These are phyloP conservation scores for Meloidogyne hapla DNA, from an alignment of 1,140 invertebrate species.

Conservation along the genomic window DNA sequence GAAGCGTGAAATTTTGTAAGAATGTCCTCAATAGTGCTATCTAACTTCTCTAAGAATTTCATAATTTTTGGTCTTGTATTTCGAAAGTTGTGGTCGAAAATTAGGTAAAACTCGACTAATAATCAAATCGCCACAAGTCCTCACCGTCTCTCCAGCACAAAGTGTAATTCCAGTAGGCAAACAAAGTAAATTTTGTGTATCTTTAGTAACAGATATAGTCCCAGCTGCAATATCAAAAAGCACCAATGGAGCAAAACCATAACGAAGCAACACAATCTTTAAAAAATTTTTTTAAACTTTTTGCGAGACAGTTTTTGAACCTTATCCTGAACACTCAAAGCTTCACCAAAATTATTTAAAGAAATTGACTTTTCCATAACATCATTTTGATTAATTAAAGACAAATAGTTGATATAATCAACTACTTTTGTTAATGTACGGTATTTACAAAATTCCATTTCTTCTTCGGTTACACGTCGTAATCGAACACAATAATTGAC, in stretches of 20 bases:
- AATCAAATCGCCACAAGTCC: no score
- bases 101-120: no score
- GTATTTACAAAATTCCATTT: conserved; percentile 53
- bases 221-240: conserved; percentile 51
- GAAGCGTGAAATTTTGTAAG: no score
- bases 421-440: conserved; percentile 50
- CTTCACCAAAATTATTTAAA: neutral
- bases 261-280: conserved; percentile 48
- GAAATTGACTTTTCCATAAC: neutral
- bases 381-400: conserved; percentile 12
- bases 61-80: no score
- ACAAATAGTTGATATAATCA: conserved; percentile 23
- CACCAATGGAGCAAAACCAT: conserved; percentile 49
- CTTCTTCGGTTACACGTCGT: conserved; percentile 47
- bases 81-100: no score
- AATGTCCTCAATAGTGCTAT: no score
- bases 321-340: conserved; percentile 18
- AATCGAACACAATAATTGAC: conserved; percentile 51
- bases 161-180: conserved; percentile 49
- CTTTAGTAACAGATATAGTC: conserved; percentile 38
- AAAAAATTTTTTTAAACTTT: neutral
- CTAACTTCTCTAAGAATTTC: no score
- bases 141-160: conserved; percentile 40
- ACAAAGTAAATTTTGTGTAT: conserved; percentile 45
- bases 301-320: neutral